Conservation (phyloP, 2,113 vertebrate genomes). For the Polypterus bichir region DNA sequence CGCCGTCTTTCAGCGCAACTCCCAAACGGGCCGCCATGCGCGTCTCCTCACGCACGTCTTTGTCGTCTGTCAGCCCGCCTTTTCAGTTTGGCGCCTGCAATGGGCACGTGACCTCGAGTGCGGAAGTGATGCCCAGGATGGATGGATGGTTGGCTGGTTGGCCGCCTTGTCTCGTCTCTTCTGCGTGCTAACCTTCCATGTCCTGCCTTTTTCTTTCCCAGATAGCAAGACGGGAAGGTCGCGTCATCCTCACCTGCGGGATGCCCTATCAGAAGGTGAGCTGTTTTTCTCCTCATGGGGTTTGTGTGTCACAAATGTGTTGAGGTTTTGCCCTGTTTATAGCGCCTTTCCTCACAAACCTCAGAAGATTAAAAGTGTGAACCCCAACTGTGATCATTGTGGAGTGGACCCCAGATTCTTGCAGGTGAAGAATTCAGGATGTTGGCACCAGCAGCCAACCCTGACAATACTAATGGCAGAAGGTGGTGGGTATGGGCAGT, state of each 20-base stretch:
- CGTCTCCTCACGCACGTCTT: too few relatives aligned
- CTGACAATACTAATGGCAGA: too few relatives aligned
- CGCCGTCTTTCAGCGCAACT: too few relatives aligned
- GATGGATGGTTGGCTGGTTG: too few relatives aligned
- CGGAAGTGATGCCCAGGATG: too few relatives aligned
- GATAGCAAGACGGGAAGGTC: constrained; percentile 61
- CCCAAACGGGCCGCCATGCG: too few relatives aligned
- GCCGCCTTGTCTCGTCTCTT: too few relatives aligned
- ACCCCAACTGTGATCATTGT: background rate
- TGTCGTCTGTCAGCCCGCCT: too few relatives aligned
- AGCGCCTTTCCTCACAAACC: background rate
- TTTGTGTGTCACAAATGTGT: background rate
- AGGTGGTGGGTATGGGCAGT: too few relatives aligned
- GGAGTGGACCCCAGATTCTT: constrained; percentile 5
- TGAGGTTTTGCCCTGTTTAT: background rate
- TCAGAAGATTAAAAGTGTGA: background rate
- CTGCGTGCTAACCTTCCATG: background rate
- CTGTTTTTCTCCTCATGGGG: constrained; percentile 9
- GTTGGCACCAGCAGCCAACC: too few relatives aligned
- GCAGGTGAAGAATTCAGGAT: constrained; percentile 1
- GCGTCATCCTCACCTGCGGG: constrained; percentile 71
- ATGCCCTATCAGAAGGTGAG: constrained; percentile 67
- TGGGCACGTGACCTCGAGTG: too few relatives aligned
- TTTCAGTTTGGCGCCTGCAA: too few relatives aligned
- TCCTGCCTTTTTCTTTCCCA: constrained; percentile 32